A percentile compares a stretch with the other conserved stretches of the same genome.
phyloP scores from a whole-genome alignment of 2,888 invertebrate genomes.

The Spodoptera littoralis region DNA sequence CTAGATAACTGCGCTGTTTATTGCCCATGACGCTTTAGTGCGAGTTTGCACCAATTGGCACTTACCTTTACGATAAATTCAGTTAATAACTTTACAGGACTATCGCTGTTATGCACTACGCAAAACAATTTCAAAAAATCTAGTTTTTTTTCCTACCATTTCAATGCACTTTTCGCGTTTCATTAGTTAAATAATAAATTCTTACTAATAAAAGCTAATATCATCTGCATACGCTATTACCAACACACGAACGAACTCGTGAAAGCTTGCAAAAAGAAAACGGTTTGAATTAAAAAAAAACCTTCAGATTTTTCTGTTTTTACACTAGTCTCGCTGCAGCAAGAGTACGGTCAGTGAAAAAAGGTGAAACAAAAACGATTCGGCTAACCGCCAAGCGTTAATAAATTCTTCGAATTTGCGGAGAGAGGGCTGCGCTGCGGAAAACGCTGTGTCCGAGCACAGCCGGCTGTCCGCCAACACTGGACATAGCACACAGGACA shows the following conservation, averaged over 20 bases:
- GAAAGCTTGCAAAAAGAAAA: conserved; percentile 56
- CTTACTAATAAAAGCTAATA: conserved; percentile 46
- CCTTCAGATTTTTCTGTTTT: conserved; percentile 69
- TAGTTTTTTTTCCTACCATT: conserved; percentile 10
- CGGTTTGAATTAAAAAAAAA: conserved; percentile 56
- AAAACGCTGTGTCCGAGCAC: conserved; percentile 65
- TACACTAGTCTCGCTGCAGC: conserved; percentile 70
- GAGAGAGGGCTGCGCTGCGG: conserved; percentile 69
- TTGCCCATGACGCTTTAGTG: conserved; percentile 63
- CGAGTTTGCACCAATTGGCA: conserved; percentile 56
- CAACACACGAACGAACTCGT: conserved; percentile 44
- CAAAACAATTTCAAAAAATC: conserved; percentile 9
- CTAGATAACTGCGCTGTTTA: conserved; percentile 71
- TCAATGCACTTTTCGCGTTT: conserved; percentile 12
- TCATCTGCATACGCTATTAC: conserved; percentile 48
- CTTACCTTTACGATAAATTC: conserved; percentile 51
- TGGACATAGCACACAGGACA: conserved; percentile 45
- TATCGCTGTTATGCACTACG: conserved; percentile 22
- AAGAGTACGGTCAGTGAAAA: conserved; percentile 74
- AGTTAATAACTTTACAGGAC: conserved; percentile 44
- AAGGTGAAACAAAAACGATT: conserved; percentile 77
- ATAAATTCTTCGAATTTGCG: conserved; percentile 85
- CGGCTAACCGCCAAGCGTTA: conserved; percentile 85
- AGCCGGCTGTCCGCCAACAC: conserved; percentile 61
- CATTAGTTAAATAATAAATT: conserved; percentile 35